These are phyloP conservation scores for Lasioglossum marginatum DNA, from an alignment of 2,888 invertebrate genomes.

Conservation along the genomic window DNA sequence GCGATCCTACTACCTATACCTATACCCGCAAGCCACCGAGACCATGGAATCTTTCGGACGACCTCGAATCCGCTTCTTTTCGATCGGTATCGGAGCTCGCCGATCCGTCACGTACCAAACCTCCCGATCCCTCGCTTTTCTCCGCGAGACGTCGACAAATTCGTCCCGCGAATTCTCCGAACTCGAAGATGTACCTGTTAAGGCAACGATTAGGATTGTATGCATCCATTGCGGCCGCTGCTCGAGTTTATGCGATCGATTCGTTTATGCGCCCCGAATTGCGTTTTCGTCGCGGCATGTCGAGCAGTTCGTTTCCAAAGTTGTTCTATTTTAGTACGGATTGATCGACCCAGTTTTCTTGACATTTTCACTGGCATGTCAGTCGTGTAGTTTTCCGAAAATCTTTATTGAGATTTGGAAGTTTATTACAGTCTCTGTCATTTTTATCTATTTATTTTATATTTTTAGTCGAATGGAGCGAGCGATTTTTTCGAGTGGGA, in stretches of 20 bases:
- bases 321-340: not conserved
- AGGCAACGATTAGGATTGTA: not conserved
- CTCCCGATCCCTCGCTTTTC: constrained; percentile 31
- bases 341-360: not conserved
- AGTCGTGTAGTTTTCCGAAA: not conserved
- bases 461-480: no score
- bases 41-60: constrained; percentile 54
- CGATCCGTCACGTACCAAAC: constrained; percentile 47
- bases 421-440: no score
- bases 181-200: constrained; percentile 10
- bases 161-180: constrained; percentile 44
- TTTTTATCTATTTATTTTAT: no score
- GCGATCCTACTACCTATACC: constrained; percentile 5
- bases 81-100: constrained; percentile 21
- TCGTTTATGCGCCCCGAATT: not conserved
- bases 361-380: not conserved
- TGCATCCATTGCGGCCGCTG: not conserved
- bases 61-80: constrained; percentile 44
- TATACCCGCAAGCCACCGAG: not conserved
- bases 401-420: not conserved
- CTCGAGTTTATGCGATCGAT: not conserved
- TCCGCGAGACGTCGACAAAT: constrained; percentile 44
- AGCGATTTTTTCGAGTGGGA: no score
- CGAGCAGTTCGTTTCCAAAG: not conserved
- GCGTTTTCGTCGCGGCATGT: not conserved